A percentile compares a stretch with the other conserved stretches of the same genome.
Conservation (phyloP, 2,797 vertebrate species). For the Scolopax rusticola region DNA sequence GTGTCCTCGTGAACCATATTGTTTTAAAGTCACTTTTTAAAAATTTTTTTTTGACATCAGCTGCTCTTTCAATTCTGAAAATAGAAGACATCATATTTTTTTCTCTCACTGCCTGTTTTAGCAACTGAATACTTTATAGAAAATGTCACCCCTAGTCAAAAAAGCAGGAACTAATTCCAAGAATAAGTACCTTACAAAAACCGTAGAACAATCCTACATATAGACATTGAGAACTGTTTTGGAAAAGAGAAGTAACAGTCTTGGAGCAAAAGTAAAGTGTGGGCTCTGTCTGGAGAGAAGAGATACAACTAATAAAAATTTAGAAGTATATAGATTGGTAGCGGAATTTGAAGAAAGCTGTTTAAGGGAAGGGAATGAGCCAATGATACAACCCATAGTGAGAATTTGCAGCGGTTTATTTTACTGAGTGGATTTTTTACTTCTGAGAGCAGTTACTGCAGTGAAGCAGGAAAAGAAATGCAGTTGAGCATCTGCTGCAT, state of each 20-base stretch:
- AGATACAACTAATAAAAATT: constrained; percentile 1
- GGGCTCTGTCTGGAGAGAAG: background rate
- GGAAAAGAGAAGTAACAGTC: background rate
- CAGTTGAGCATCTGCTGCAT: background rate
- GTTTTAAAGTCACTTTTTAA: background rate
- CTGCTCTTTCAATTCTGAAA: background rate
- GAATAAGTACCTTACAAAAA: background rate
- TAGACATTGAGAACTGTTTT: background rate
- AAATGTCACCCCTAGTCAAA: background rate
- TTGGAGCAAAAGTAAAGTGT: background rate
- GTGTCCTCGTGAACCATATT: background rate
- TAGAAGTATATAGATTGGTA: background rate
- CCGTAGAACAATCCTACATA: background rate
- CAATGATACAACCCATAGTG: background rate
- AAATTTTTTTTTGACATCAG: background rate
- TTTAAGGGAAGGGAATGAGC: constrained; percentile 7
- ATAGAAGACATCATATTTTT: background rate
- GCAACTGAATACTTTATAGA: background rate
- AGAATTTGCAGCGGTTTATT: constrained; percentile 25
- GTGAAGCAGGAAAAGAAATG: constrained; percentile 22
- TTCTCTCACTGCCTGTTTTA: background rate
- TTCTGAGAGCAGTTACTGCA: background rate
- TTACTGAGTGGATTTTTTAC: background rate
- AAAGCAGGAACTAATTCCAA: background rate
- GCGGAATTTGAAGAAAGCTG: background rate